A percentile compares a stretch with the other conserved stretches of the same genome.
phyloP scores from a whole-genome alignment of 2,888 invertebrate species.

The Nowickia ferox region DNA sequence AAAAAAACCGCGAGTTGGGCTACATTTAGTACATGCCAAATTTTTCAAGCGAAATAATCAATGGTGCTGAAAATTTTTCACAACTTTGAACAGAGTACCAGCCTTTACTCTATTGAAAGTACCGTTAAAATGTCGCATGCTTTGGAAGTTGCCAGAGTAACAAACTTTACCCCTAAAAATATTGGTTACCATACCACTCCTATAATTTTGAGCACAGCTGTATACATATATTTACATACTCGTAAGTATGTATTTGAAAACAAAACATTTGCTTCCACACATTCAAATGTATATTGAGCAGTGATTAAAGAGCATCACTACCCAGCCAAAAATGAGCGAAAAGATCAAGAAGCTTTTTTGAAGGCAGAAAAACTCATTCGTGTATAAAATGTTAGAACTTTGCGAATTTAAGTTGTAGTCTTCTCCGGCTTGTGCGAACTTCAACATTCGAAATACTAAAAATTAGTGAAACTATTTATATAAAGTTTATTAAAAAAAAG shows the following conservation, averaged over 20 bases:
- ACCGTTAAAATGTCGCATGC: too few species aligned
- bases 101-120: too few species aligned
- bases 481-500: neutral
- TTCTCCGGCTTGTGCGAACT: conserved; percentile 47
- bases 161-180: neutral
- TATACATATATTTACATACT: too few species aligned
- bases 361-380: conserved; percentile 58
- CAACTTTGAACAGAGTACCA: too few species aligned
- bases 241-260: neutral
- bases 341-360: conserved; percentile 66
- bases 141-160: neutral
- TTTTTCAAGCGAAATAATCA: too few species aligned
- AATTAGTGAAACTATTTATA: neutral
- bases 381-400: conserved; percentile 72
- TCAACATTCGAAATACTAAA: conserved; percentile 21
- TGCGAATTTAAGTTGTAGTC: conserved; percentile 56
- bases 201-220: too few species aligned
- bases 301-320: conserved; percentile 34
- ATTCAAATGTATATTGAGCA: neutral
- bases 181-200: too few species aligned
- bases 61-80: too few species aligned
- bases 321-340: conserved; percentile 43
- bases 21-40: too few species aligned
- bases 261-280: neutral
- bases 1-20: too few species aligned